A percentile compares a stretch with the other conserved stretches of the same genome.
These are phyloP conservation scores for Listronotus bonariensis DNA, from an alignment of 1,140 invertebrate genomes.

Conservation along the genomic window DNA sequence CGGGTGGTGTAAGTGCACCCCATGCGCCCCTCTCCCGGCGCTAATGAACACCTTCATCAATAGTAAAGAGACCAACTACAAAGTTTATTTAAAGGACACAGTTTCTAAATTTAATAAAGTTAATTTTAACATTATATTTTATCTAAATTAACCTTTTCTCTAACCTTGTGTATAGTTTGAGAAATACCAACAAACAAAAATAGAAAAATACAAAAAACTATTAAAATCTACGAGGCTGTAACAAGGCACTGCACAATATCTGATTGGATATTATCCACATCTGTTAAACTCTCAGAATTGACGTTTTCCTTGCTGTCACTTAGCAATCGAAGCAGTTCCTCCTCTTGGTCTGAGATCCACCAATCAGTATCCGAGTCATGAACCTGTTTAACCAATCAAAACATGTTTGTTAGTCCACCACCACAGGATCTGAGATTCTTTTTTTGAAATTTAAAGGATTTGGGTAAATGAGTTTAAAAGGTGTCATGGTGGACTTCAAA, in stretches of 20 bases:
- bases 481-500: constrained; percentile 50
- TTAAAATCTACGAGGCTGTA: constrained; percentile 38
- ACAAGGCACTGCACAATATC: constrained; percentile 52
- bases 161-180: neutral
- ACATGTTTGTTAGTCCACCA: constrained; percentile 44
- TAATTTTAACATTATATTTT: too few relatives aligned
- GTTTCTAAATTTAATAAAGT: too few relatives aligned
- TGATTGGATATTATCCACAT: constrained; percentile 55
- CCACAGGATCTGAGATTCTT: neutral
- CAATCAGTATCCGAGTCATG: constrained; percentile 73
- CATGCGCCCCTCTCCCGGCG: too few relatives aligned
- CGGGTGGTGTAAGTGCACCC: too few relatives aligned
- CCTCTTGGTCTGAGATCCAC: constrained; percentile 80
- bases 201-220: constrained; percentile 13
- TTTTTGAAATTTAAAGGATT: neutral
- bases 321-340: constrained; percentile 74
- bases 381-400: constrained; percentile 55
- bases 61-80: too few relatives aligned
- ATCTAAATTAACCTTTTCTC: too few relatives aligned
- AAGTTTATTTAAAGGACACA: too few relatives aligned
- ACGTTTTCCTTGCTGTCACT: constrained; percentile 55
- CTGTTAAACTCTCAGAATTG: constrained; percentile 51
- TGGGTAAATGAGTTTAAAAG: neutral
- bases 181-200: neutral
- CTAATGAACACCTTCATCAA: too few relatives aligned